Evolutionary conservation across 2,797 vertebrate genomes (phyloP), one percentile per base, ranked within the genome.

Genomic region (Hyperoplus immaculatus): DNA sequence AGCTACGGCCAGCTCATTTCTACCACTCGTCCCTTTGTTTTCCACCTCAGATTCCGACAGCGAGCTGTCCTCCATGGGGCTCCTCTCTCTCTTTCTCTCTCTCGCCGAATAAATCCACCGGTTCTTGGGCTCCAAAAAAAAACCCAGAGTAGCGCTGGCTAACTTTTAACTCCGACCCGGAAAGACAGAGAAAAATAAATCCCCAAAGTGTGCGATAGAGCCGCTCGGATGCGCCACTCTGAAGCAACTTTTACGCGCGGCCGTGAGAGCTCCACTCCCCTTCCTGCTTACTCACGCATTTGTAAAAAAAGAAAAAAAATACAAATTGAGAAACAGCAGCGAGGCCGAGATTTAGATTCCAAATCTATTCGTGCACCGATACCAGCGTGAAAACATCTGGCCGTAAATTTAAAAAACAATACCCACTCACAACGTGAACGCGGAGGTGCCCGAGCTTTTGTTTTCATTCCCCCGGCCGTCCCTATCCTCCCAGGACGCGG

Each of bases 21-120:
- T 89, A 89, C 77, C 88, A 75, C 81, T 83, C 77, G 89, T 89
- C 88, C 89, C 89, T 94, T 95, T 96, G 94, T 94, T 93, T 95
- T 94, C 92, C 88, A 86, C 82, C 83, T 90, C 89, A 88, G 89
- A 88, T 90, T 94, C 93, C 84, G 91, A 89, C 84, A 89, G 87
- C 87, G 90, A 86, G 82, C 83, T 81, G 83, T 93, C 91, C 87
- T 94, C 89, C 91, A 88, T 87, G 86, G 87, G 61, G 75, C 63
- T 80, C 62, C 63, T 45, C 53, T 21, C 56, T 61, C 51, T 82
- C 70, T 29, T 29, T 29, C 50, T 77, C 73, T 29, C 12, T 77
- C 77, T 72, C 74, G 82, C 71, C 46, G 87, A 91, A 80, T 87
- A 80, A 85, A 88, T 89, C 84, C 85, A 87, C 86, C 81, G 79